Conservation (phyloP, 1,140 invertebrate species). For the Drosophila serrata region DNA sequence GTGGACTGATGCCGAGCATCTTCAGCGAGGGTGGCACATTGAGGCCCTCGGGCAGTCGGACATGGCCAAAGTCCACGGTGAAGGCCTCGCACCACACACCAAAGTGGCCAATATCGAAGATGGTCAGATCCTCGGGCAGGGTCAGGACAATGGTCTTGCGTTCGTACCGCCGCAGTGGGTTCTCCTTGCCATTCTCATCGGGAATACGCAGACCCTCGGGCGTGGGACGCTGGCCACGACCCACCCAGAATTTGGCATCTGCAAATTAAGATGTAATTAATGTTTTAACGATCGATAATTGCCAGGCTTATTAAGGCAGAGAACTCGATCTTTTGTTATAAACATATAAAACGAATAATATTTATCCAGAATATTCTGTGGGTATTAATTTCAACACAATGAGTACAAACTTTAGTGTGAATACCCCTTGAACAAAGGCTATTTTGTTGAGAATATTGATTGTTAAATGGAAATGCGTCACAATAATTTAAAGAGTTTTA, state of each 20-base stretch:
- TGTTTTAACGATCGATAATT: neutral
- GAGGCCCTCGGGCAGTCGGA: conserved; percentile 90
- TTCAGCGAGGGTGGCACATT: conserved; percentile 96
- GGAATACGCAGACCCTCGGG: conserved; percentile 93
- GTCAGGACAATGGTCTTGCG: conserved; percentile 95
- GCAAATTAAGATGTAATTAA: neutral
- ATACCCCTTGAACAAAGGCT: conserved; percentile 8
- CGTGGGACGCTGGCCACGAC: conserved; percentile 90
- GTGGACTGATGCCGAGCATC: conserved; percentile 96
- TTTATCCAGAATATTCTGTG: conserved; percentile 7
- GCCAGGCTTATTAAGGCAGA: neutral
- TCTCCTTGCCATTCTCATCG: conserved; percentile 94
- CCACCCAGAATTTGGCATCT: conserved; percentile 97
- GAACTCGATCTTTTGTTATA: neutral
- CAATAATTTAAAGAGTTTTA: neutral
- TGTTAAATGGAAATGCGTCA: conserved; percentile 9
- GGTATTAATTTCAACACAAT: neutral
- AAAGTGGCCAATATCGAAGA: conserved; percentile 94
- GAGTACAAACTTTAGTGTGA: neutral
- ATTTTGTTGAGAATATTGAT: neutral
- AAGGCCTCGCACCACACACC: conserved; percentile 96
- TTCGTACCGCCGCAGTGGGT: conserved; percentile 92
- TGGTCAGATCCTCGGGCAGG: conserved; percentile 91
- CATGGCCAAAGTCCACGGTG: conserved; percentile 95
- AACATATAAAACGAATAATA: neutral